Evolutionary conservation across 2,797 vertebrate genomes (phyloP).

Genomic region (Prionace glauca): DNA sequence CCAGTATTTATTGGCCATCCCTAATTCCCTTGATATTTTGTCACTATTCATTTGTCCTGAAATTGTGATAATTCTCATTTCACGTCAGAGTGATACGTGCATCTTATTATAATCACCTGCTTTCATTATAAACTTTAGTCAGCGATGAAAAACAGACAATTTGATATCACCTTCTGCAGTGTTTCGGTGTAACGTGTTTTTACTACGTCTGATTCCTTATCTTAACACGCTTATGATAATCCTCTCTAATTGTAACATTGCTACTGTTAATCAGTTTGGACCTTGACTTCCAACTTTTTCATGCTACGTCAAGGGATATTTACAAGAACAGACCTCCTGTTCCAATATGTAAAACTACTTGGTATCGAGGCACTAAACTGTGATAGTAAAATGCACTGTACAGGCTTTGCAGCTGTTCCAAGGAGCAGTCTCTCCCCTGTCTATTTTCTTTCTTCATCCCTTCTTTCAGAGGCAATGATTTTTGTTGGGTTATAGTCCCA

Average conservation of each 20-base stretch:
- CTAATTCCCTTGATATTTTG: too few species aligned
- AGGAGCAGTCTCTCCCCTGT: background rate
- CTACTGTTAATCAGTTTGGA: background rate
- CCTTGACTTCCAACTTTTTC: background rate
- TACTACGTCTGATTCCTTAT: background rate
- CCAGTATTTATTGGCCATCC: background rate
- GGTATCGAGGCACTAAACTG: background rate
- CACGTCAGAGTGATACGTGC: background rate
- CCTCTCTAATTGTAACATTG: background rate
- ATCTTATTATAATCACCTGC: background rate
- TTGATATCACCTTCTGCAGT: background rate
- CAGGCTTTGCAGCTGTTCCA: background rate
- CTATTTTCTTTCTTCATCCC: background rate
- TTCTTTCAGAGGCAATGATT: background rate
- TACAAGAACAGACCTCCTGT: background rate
- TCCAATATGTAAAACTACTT: background rate
- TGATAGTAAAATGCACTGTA: background rate
- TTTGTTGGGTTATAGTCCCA: background rate
- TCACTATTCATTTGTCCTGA: background rate
- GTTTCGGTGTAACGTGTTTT: background rate
- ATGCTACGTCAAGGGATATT: background rate
- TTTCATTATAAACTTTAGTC: background rate
- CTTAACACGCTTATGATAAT: background rate
- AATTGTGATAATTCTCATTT: background rate
- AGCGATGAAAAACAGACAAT: background rate